Evolutionary conservation across 1,140 invertebrate genomes (phyloP).

Genomic region (Acromyrmex heyeri): DNA sequence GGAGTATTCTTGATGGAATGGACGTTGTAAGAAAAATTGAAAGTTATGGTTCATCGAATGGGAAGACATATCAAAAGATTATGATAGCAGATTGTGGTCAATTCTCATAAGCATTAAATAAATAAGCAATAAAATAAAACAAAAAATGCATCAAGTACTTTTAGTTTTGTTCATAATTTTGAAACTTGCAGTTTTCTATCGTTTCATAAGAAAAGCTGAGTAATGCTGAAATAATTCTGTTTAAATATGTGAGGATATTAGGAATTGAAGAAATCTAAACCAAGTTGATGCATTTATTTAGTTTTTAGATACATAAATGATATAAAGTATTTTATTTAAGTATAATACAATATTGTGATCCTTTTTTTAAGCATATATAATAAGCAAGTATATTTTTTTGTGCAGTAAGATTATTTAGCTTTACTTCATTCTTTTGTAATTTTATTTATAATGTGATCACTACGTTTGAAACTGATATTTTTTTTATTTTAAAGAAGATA

Average conservation of each 20-base stretch:
- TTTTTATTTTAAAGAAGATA: not conserved
- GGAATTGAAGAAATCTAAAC: not conserved
- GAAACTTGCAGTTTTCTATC: not conserved
- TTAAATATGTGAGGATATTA: not conserved
- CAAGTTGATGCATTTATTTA: not conserved
- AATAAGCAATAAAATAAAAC: not conserved
- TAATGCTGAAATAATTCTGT: not conserved
- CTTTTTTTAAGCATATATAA: too few relatives aligned
- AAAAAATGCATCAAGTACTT: not conserved
- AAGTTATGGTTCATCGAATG: slow-evolving; percentile 92
- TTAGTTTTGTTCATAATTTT: not conserved
- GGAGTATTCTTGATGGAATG: slow-evolving; percentile 93
- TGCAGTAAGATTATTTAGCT: not conserved
- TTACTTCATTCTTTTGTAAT: not conserved
- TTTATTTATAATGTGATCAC: not conserved
- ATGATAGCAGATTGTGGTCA: slow-evolving; percentile 94
- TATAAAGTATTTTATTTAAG: too few relatives aligned
- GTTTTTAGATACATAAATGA: not conserved
- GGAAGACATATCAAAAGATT: slow-evolving; percentile 94
- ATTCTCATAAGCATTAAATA: slow-evolving; percentile 69
- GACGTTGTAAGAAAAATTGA: slow-evolving; percentile 94
- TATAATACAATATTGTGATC: too few relatives aligned
- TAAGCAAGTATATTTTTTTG: too few relatives aligned
- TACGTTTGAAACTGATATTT: not conserved
- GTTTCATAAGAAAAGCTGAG: not conserved